Percentiles rank a stretch among this genome's conserved stretches.
phyloP scores from a whole-genome alignment of 1,140 invertebrate genomes.

The Coelopa frigida region DNA sequence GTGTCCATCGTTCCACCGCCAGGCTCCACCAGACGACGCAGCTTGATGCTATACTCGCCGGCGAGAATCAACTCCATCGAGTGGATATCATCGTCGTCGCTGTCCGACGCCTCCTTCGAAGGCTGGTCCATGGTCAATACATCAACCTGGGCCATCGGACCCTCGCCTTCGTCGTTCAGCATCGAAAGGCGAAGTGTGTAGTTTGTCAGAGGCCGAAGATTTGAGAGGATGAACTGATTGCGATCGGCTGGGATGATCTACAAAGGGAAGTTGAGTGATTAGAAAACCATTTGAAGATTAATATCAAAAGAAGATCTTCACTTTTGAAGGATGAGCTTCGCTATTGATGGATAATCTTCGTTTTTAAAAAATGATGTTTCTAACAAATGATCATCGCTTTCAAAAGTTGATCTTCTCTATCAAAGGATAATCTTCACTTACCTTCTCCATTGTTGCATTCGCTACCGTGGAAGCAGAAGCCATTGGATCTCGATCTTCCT shows the following conservation, averaged over 20 bases:
- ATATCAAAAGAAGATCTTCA: too few species aligned
- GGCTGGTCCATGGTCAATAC: conserved; percentile 46
- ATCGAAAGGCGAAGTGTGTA: conserved; percentile 73
- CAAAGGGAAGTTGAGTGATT: too few species aligned
- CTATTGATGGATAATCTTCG: too few species aligned
- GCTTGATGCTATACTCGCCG: conserved; percentile 53
- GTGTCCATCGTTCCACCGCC: conserved; percentile 44
- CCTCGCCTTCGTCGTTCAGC: conserved; percentile 72
- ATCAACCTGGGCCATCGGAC: conserved; percentile 47
- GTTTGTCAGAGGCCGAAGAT: conserved; percentile 63
- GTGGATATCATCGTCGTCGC: conserved; percentile 47
- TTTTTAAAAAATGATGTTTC: too few species aligned
- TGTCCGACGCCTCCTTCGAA: too few species aligned
- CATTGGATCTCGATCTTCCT: not conserved
- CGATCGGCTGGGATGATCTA: not conserved
- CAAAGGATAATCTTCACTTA: too few species aligned
- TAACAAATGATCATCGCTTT: too few species aligned
- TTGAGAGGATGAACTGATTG: conserved; percentile 58
- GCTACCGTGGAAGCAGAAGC: not conserved
- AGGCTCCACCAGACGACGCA: conserved; percentile 58
- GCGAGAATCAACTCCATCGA: conserved; percentile 69
- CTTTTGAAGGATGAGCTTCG: too few species aligned
- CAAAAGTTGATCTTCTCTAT: too few species aligned
- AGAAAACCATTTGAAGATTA: too few species aligned
- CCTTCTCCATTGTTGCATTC: not conserved